These are phyloP conservation scores for Epinephelus moara DNA, from an alignment of 2,113 vertebrate genomes.

Conservation along the genomic window DNA sequence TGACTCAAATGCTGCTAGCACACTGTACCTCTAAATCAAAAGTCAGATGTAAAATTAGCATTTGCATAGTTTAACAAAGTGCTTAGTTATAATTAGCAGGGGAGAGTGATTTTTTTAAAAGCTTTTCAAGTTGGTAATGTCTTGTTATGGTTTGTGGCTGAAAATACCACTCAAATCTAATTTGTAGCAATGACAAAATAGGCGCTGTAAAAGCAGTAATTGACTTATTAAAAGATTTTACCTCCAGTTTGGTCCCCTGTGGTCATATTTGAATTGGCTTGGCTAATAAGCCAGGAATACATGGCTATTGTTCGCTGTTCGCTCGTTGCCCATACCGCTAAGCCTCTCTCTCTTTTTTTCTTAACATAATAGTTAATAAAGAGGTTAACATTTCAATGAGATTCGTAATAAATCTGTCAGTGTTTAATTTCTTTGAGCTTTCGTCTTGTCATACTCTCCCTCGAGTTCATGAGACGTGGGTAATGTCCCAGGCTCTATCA, in stretches of 20 bases:
- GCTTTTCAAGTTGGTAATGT: conserved; percentile 63
- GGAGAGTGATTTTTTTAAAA: conserved; percentile 36
- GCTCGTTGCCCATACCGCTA: conserved; percentile 36
- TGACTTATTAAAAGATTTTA: conserved; percentile 78
- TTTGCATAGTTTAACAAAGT: conserved; percentile 52
- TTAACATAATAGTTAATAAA: conserved; percentile 66
- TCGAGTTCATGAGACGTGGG: conserved; percentile 64
- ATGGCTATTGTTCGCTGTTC: conserved; percentile 47
- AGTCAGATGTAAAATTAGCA: conserved; percentile 67
- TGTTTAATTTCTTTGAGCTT: conserved; percentile 69
- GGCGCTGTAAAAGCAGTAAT: conserved; percentile 63
- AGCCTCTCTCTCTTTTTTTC: conserved; percentile 42
- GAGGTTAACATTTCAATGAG: conserved; percentile 74
- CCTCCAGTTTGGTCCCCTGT: conserved; percentile 60
- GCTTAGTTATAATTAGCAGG: conserved; percentile 40
- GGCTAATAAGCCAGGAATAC: conserved; percentile 69
- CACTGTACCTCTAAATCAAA: conserved; percentile 67
- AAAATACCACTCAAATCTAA: conserved; percentile 68
- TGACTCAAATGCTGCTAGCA: conserved; percentile 50
- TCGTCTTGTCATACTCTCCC: conserved; percentile 62
- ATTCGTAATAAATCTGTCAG: conserved; percentile 76
- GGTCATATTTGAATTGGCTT: conserved; percentile 66
- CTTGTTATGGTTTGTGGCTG: conserved; percentile 65
- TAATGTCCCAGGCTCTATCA: conserved; percentile 65
- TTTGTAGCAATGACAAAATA: conserved; percentile 70